Evolutionary conservation across 2,888 invertebrate genomes (phyloP).

Genomic region (Archips xylosteana): DNA sequence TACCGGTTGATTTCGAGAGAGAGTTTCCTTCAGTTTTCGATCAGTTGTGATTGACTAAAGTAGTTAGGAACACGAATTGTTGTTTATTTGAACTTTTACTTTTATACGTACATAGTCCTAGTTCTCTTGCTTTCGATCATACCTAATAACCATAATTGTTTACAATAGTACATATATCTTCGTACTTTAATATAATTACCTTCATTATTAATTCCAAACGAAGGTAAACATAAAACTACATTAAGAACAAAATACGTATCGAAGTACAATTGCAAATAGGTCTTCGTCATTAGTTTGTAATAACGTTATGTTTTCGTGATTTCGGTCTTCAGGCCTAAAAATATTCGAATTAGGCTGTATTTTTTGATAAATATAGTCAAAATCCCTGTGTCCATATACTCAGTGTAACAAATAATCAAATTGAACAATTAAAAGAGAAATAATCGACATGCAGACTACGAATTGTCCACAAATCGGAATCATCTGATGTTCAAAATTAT

Average conservation of each 20-base stretch:
- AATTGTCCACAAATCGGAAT: conserved; percentile 71
- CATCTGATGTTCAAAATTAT: conserved; percentile 85
- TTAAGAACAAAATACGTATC: conserved; percentile 83
- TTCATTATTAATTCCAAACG: conserved; percentile 72
- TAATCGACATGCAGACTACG: conserved; percentile 54
- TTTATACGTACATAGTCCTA: conserved; percentile 53
- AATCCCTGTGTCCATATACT: conserved; percentile 73
- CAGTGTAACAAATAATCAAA: conserved; percentile 65
- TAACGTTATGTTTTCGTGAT: conserved; percentile 66
- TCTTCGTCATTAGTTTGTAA: conserved; percentile 62
- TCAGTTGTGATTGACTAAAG: conserved; percentile 70
- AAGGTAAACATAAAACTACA: conserved; percentile 67
- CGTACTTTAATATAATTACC: conserved; percentile 53
- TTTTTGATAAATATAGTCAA: conserved; percentile 50
- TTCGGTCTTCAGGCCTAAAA: conserved; percentile 67
- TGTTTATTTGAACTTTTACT: conserved; percentile 68
- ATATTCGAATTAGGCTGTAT: conserved; percentile 60
- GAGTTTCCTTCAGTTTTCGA: conserved; percentile 71
- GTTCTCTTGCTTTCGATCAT: conserved; percentile 31
- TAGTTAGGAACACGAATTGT: conserved; percentile 70
- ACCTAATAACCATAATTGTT: conserved; percentile 34
- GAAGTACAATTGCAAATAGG: conserved; percentile 83
- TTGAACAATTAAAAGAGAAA: conserved; percentile 60
- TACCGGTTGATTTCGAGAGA: conserved; percentile 75
- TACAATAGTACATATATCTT: conserved; percentile 46